These are phyloP conservation scores for Myocastor coypus DNA, from an alignment of 2,113 vertebrate species.

Conservation along the genomic window DNA sequence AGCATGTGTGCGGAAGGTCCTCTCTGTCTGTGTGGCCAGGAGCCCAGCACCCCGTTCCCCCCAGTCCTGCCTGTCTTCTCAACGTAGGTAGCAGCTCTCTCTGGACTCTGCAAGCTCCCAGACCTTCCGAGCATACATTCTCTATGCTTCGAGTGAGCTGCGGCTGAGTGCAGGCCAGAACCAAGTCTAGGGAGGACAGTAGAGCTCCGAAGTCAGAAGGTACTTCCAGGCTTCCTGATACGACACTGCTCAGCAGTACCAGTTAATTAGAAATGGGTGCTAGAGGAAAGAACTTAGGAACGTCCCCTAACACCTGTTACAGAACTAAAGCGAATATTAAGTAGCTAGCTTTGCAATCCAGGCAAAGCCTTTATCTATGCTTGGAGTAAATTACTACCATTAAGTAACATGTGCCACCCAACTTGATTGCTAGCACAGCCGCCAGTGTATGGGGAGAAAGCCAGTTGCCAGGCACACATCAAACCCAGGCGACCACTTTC, in stretches of 20 bases:
- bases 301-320: background rate
- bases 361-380: background rate
- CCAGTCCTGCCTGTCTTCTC: background rate
- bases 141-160: background rate
- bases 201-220: slow-evolving; percentile 1
- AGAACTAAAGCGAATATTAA: slow-evolving; percentile 19
- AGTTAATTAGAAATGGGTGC: slow-evolving; percentile 58
- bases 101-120: accelerated
- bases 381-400: slow-evolving; percentile 25
- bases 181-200: background rate
- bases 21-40: background rate
- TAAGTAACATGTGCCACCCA: background rate
- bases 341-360: background rate
- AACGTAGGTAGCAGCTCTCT: background rate
- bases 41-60: background rate
- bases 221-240: background rate
- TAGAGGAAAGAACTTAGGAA: background rate
- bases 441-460: background rate
- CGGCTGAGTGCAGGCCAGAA: background rate
- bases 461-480: slow-evolving; percentile 12
- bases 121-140: background rate
- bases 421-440: background rate
- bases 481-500: background rate
- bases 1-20: no score
- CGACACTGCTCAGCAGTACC: background rate